These are phyloP conservation scores for Diadegma fenestrale DNA, from an alignment of 2,888 invertebrate species.

Conservation along the genomic window DNA sequence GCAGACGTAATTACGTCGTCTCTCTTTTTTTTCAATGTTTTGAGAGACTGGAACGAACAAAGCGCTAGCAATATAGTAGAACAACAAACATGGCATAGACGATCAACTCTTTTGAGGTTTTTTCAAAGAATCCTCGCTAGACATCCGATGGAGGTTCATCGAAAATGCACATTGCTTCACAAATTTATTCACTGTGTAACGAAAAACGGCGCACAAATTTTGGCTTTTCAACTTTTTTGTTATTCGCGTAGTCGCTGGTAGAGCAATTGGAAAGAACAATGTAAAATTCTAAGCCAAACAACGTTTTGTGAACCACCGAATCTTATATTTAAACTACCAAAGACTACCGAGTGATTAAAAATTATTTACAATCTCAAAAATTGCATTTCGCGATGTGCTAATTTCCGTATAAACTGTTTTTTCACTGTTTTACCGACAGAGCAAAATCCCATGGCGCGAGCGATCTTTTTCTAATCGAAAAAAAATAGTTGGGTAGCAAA, in stretches of 20 bases:
- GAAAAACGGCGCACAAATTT: no score
- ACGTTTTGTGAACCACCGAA: no score
- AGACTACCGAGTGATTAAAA: no score
- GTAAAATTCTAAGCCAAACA: no score
- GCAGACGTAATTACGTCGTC: slow-evolving; percentile 51
- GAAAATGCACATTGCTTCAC: not conserved
- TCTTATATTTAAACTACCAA: no score
- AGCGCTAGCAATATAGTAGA: slow-evolving; percentile 44
- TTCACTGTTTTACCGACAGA: not conserved
- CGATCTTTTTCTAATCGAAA: not conserved
- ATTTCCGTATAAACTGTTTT: not conserved
- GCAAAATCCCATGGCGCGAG: not conserved
- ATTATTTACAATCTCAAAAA: no score
- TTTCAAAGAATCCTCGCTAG: not conserved
- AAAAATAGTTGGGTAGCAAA: not conserved
- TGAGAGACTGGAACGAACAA: slow-evolving; percentile 51
- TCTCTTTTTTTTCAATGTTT: slow-evolving; percentile 36
- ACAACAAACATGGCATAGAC: slow-evolving; percentile 5
- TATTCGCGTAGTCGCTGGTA: no score
- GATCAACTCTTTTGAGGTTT: not conserved
- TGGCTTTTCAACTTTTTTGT: no score
- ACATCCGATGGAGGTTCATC: not conserved
- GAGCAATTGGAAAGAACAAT: no score
- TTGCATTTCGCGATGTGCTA: no score
- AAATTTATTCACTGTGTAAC: no score